Evolutionary conservation across 1,140 invertebrate genomes (phyloP), one percentile per base, ranked within the genome.

Genomic region (Leptestheria dahalacensis): DNA sequence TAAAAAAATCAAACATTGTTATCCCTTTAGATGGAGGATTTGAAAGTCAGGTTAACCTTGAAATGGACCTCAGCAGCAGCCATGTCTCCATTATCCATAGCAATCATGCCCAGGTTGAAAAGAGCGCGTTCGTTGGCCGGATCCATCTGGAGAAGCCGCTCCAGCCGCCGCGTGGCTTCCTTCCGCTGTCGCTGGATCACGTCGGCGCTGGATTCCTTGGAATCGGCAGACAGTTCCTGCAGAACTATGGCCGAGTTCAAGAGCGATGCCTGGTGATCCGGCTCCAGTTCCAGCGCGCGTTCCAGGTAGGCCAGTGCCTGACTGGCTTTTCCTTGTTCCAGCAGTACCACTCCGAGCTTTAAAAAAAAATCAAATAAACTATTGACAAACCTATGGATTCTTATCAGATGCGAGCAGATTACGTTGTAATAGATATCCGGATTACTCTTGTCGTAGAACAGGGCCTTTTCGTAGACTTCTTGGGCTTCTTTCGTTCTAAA

Each of bases 341-440:
- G 73, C 63, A 90, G 84, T 0, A 97, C 93, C 28, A 97, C 92
- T 24, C 93, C 94, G 62, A 97, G 73, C 87, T 90, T 72, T 33
- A 48, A 64, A 48, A 46, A 41, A 65, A 21, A 21, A 49, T 63
- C 21, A 46, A 48, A 46, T 4, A 15, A 59, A 62, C 18, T 52
- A 18, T 52, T n/a, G 20, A 18, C 4, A n/a, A 3, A 25, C 10
- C 12, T n/a, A n/a, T n/a, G n/a, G n/a, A n/a, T n/a, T n/a, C n/a
- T n/a, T n/a, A n/a, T n/a, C n/a, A n/a, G 46, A 52, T 23, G 25
- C 25, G 55, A 46, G 25, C 47, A 62, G 79, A 80, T 81, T 74
- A 91, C 88, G 74, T 97, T 97, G 68, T 97, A 97, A 73, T 96
- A 94, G 66, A 97, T 92, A 71, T 97, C 94, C 2, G 94, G 90